Conservation (phyloP, 2,113 vertebrate genomes). For the Peromyscus polionotus region DNA sequence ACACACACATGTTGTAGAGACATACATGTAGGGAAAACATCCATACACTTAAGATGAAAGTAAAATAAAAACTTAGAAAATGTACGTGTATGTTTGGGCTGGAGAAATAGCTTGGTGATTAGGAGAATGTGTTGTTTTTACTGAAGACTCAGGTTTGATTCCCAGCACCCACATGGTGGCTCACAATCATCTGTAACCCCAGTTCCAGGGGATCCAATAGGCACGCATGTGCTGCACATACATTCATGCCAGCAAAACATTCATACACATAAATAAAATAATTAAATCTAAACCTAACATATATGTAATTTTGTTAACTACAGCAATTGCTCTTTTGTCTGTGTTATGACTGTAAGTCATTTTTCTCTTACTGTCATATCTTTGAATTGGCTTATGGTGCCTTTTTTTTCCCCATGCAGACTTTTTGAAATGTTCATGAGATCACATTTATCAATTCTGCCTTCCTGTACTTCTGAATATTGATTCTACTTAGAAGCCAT, state of each 20-base stretch:
- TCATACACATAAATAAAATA: neutral
- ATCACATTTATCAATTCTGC: conserved; percentile 16
- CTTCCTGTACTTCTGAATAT: conserved; percentile 52
- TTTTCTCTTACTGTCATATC: conserved; percentile 27
- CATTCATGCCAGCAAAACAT: neutral
- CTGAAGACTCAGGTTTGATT: neutral
- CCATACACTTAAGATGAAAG: neutral
- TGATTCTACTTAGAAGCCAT: conserved; percentile 53
- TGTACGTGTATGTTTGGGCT: neutral
- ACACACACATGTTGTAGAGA: neutral
- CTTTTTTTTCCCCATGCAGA: neutral
- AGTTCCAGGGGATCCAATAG: neutral
- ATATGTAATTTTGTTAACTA: neutral
- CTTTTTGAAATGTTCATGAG: neutral
- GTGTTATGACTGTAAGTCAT: neutral
- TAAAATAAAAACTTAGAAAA: neutral
- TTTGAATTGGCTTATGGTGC: conserved; percentile 35
- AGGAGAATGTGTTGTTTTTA: neutral
- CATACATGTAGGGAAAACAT: neutral
- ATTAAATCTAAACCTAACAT: neutral
- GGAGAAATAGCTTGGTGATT: neutral
- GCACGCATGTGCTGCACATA: neutral
- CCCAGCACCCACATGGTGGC: neutral
- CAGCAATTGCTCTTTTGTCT: conserved; percentile 22
- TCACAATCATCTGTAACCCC: neutral